Conservation (phyloP, 2,797 vertebrate species). For the Bryconaethiops microstoma region DNA sequence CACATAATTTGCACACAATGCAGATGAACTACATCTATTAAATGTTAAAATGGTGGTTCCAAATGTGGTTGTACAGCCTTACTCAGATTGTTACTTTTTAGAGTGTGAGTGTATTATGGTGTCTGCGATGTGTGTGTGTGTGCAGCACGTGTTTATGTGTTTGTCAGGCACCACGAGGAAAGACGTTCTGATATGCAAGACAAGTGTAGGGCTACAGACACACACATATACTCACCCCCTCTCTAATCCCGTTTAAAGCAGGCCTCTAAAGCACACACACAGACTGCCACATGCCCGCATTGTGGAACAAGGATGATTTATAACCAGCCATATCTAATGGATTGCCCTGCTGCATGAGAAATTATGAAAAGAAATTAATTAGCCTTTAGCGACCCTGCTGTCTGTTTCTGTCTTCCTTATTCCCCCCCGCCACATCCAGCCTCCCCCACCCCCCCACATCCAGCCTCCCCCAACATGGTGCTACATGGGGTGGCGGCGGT, state of each 20-base stretch:
- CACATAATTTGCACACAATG: not conserved
- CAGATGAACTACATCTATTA: too few relatives aligned
- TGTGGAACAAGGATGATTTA: slow-evolving; percentile 75
- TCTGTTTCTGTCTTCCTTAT: slow-evolving; percentile 64
- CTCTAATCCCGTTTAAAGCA: not conserved
- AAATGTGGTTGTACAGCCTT: not conserved
- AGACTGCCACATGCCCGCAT: slow-evolving; percentile 8
- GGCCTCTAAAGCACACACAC: slow-evolving; percentile 42
- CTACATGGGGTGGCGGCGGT: not conserved
- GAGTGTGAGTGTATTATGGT: not conserved
- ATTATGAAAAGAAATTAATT: slow-evolving; percentile 84
- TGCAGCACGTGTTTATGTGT: not conserved
- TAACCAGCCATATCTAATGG: slow-evolving; percentile 77
- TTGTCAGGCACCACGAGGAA: not conserved
- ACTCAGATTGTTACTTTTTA: not conserved
- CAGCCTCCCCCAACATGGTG: not conserved
- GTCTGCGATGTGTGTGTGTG: too few relatives aligned
- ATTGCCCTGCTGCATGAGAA: slow-evolving; percentile 77
- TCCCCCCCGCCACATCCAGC: too few relatives aligned
- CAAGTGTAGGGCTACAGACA: not conserved
- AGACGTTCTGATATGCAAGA: not conserved
- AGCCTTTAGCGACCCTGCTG: slow-evolving; percentile 77
- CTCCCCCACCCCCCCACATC: not conserved
- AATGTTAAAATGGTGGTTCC: too few relatives aligned
- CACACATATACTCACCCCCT: slow-evolving; percentile 6